Evolutionary conservation across 2,797 vertebrate species (phyloP), one percentile per base, ranked within the genome.

Genomic region (Erpetoichthys calabaricus): DNA sequence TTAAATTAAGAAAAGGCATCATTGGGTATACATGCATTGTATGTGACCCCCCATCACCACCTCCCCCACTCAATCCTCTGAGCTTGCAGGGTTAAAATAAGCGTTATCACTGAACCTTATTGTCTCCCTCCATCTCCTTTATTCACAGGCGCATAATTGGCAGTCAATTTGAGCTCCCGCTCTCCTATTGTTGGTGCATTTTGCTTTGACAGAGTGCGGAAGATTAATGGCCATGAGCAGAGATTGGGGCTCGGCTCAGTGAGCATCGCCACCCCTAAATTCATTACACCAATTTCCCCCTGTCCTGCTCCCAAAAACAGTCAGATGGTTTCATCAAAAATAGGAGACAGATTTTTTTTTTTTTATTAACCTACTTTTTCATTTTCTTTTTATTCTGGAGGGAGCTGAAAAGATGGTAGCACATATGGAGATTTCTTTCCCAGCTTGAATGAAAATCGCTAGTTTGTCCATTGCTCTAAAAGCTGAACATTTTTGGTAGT

Each of bases 81-180:
- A 51, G 67, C 72, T 78, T 51, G 57, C 77, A 64, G 80, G 82
- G 82, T 79, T 84, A 75, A 81, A 86, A 86, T 86, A 85, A 85
- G 80, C 75, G 73, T 74, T 77, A 62, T 65, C 51, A 66, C 69
- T 75, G 75, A 79, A 81, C 78, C 76, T 76, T 76, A 78, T 71
- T 76, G 53, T 54, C 52, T 42, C 10, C 41, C 54, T 74, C 75
- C 69, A 65, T 70, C 79, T 80, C 78, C 79, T 80, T 85, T 84
- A 88, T 86, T 86, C 86, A 88, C 84, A 85, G 82, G 73, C 83
- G 80, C 83, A 80, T 88, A 86, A 88, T 88, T 88, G 86, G 83
- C 84, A 86, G 86, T 86, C 84, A 86, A 86, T 86, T 86, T 82
- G 79, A 82, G 80, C 82, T 82, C 83, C 82, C 77, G 75, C 77